Conservation (phyloP, 2,113 vertebrate species). For the Eupsittula cactorum region DNA sequence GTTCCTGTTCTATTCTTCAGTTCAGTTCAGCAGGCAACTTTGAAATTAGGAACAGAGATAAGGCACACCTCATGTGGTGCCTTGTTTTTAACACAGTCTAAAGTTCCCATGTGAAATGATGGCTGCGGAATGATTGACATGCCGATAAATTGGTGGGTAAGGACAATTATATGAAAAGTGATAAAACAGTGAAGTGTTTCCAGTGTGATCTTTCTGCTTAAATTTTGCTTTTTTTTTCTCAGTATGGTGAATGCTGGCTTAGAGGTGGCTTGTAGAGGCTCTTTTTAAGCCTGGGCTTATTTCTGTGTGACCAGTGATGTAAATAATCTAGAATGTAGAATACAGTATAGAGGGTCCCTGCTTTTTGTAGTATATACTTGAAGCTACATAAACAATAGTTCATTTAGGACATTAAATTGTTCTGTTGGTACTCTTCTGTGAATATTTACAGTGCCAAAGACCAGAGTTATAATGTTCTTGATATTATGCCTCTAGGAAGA, state of each 20-base stretch:
- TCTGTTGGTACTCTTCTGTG: not conserved
- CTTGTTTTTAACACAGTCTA: not conserved
- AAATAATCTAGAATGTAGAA: not conserved
- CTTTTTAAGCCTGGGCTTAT: not conserved
- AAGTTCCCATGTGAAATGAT: not conserved
- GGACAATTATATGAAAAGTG: not conserved
- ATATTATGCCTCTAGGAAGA: not conserved
- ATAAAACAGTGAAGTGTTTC: not conserved
- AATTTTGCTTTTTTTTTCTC: not conserved
- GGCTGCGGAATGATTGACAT: not conserved
- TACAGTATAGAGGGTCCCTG: not conserved
- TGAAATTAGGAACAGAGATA: not conserved
- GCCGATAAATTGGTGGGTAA: not conserved
- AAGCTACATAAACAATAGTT: not conserved
- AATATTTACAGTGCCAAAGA: not conserved
- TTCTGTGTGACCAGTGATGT: not conserved
- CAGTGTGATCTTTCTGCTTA: not conserved
- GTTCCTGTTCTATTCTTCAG: not conserved
- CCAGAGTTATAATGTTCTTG: not conserved
- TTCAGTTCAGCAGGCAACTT: not conserved
- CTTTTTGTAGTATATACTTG: not conserved
- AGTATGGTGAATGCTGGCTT: not conserved
- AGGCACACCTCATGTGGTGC: not conserved
- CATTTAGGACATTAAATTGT: not conserved
- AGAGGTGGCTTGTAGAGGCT: not conserved